Conservation (phyloP, 1,140 invertebrate species). For the Drosophila takahashii region DNA sequence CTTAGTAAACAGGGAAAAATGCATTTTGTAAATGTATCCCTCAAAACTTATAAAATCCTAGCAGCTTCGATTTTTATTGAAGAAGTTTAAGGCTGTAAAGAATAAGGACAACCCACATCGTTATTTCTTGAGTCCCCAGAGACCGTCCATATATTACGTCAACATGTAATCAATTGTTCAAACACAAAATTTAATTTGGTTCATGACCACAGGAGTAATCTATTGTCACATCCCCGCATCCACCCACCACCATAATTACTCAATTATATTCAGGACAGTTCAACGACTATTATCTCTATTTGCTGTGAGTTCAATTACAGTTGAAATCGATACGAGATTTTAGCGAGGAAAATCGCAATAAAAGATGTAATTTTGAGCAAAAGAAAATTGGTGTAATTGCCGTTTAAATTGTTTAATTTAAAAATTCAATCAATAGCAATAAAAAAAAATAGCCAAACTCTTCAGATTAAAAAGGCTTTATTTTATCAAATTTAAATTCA, state of each 20-base stretch:
- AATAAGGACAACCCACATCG: not conserved
- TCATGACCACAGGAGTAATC: not conserved
- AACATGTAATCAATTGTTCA: conserved; percentile 5
- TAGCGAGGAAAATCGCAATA: not conserved
- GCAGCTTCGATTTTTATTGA: not conserved
- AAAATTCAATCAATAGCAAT: too few relatives aligned
- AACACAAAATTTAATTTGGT: conserved; percentile 1
- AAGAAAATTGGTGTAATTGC: too few relatives aligned
- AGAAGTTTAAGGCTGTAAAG: not conserved
- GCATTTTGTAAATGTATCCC: not conserved
- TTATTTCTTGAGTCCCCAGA: not conserved
- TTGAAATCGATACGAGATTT: not conserved
- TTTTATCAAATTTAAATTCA: too few relatives aligned
- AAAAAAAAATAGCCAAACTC: too few relatives aligned
- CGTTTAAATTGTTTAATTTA: too few relatives aligned
- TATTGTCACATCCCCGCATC: not conserved
- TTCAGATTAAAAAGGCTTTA: too few relatives aligned
- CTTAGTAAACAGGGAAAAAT: too few relatives aligned
- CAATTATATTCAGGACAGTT: not conserved
- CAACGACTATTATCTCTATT: not conserved
- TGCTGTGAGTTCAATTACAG: not conserved
- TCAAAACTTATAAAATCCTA: not conserved
- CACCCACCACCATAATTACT: not conserved
- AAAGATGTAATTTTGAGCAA: not conserved
- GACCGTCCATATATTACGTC: conserved; percentile 1